Conservation (phyloP, 1,140 invertebrate genomes). For the Aphis craccivora region DNA sequence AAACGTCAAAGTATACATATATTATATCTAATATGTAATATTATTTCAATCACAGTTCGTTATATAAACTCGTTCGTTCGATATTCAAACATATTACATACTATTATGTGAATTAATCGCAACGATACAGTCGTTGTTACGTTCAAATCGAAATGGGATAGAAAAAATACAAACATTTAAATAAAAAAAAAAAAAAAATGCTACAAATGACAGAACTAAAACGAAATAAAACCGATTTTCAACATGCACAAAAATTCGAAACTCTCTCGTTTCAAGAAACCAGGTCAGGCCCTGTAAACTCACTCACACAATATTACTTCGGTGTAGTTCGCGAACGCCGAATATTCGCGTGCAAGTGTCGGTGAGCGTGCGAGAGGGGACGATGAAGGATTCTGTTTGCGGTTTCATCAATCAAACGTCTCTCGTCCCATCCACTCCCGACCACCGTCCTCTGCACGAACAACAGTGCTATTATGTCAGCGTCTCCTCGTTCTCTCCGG, state of each 20-base stretch:
- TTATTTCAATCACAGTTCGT: not conserved
- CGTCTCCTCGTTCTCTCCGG: not conserved
- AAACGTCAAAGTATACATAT: not conserved
- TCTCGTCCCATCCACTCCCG: not conserved
- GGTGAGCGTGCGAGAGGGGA: not conserved
- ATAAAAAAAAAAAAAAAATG: not conserved
- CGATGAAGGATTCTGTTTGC: slow-evolving; percentile 27
- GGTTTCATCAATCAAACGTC: slow-evolving; percentile 56
- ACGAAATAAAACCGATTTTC: not conserved
- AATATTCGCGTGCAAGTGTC: not conserved
- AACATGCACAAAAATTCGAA: not conserved
- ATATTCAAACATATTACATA: not conserved
- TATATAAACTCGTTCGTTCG: no score
- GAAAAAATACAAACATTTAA: no score
- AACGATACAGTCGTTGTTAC: not conserved
- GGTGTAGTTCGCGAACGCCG: not conserved
- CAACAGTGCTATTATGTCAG: slow-evolving; percentile 38
- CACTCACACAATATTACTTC: not conserved
- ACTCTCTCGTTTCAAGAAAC: not conserved
- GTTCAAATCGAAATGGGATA: not conserved
- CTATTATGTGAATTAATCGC: not conserved
- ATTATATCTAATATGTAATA: not conserved
- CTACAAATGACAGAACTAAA: not conserved
- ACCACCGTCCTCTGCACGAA: not conserved
- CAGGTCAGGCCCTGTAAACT: not conserved